Base-by-base conservation (phyloP, 1,140 invertebrate species). In the Neodiprion fabricii region DNA sequence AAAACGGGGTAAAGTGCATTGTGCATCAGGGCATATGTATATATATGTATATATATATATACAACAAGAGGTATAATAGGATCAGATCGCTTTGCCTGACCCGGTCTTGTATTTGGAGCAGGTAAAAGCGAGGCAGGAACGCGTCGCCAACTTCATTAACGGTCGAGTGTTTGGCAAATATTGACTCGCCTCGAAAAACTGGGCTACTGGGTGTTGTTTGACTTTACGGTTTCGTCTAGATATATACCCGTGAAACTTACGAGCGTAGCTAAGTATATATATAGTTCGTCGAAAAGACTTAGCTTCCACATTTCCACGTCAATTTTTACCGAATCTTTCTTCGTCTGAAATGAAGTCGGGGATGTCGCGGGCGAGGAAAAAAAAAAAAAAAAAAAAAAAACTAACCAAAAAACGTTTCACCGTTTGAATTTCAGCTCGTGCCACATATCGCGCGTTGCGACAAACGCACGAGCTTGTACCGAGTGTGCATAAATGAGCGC, bases 131-230 rank as follows among this genome's bases (percentile, higher is more conserved):
- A 71, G 47, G 12, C 70, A 10, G n/a, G 50, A 11, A 28, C 21
- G 70, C n/a, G 79, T 74, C 77, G 75, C 85, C 81, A 83, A 87
- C 85, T 87, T 83, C 83, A 81, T 82, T 79, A 83, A 84, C 81
- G 74, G 75, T 75, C 83, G 82, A 82, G 83, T 85, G 85, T 81
- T 53, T 80, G 70, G 81, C 84, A 87, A 87, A 87, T 87, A 87
- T 87, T 87, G 84, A 87, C 85, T 21, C 70, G 84, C 81, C 70
- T 48, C 74, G 75, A 77, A 78, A 84, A 84, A 85, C 83, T 84
- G 66, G 85, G 85, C 84, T 84, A 80, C 79, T 65, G 71, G 77
- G 73, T 61, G 71, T 65, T 49, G 17, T 77, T 70, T 71, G 53
- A 11, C 10, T 61, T 61, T 61, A 61, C 17, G 17, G 17, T 21